Base-by-base conservation (phyloP, 2,797 vertebrate genomes). In the Novumbra hubbsi region DNA sequence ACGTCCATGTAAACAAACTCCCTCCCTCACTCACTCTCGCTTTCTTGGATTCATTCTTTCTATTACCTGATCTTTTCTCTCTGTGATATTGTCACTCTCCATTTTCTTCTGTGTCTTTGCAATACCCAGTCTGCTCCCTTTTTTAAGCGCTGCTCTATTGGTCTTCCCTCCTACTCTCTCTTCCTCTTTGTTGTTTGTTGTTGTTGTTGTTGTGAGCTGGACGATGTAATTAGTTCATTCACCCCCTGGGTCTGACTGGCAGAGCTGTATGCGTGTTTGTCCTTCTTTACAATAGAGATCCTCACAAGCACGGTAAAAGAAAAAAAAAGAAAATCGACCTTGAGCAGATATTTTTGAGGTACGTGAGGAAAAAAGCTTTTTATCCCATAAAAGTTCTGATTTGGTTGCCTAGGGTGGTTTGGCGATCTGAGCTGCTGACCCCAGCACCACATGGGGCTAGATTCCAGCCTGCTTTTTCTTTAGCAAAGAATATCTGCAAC, bases 171-270 rank as follows among this genome's bases (percentile, higher is more conserved):
- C 24, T 11, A 27, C 38, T 48, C 19, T 68, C 67, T 50, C 8
- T 70, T 27, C 32, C 27, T 55, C 28, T 19, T 27, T 27, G 15
- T 45, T 28, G 83, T 76, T 83, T 64, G 84, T 17, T 45, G 27
- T 84, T 76, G 80, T 72, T 86, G 83, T 84, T 64, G 84, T 72
- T 76, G 75, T 82, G 81, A 90, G 87, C 85, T 32, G 83, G 70
- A 73, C 85, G 82, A 78, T 88, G 86, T 88, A 91, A 91, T 91
- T 91, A 90, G 85, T 90, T 88, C 88, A 91, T 89, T 87, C 85
- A 83, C 81, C 86, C 84, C 80, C 55, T 83, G 87, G 86, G 83
- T 83, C 79, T 90, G 84, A 86, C 87, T 83, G 78, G 8, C 79
- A 81, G 30, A 27, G 57, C 21, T 50, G 78, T 67, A 71, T 78